Percentiles rank a stretch among this genome's conserved stretches.
Evolutionary conservation across 2,888 invertebrate species (phyloP).

Genomic region (Eristalinus sepulchralis): DNA sequence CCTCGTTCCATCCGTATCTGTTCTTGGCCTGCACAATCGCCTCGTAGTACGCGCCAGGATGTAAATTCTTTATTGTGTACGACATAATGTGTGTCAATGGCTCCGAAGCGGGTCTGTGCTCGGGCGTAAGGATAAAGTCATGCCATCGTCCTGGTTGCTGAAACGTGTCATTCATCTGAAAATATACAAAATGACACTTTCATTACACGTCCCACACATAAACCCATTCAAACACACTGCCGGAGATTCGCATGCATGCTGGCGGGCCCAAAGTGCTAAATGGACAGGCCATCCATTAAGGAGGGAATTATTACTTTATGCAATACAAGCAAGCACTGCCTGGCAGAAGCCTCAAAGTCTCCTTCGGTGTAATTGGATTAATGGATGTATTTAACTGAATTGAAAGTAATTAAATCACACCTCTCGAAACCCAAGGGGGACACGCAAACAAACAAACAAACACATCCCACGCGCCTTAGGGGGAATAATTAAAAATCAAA

Average conservation of each 20-base stretch:
- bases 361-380: constrained; percentile 22
- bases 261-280: background rate
- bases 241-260: background rate
- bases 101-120: constrained; percentile 80
- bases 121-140: constrained; percentile 82
- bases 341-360: background rate
- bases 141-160: constrained; percentile 88
- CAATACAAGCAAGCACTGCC: constrained; percentile 5
- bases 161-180: constrained; percentile 87
- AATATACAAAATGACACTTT: constrained; percentile 53
- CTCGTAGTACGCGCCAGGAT: constrained; percentile 87
- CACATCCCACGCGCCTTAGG: background rate
- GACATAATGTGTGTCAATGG: constrained; percentile 83
- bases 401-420: constrained; percentile 58
- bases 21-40: constrained; percentile 89
- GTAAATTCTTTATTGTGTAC: constrained; percentile 85
- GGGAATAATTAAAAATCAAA: constrained; percentile 6
- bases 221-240: background rate
- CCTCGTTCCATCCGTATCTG: constrained; percentile 88
- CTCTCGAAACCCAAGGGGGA: background rate
- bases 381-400: constrained; percentile 43
- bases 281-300: constrained; percentile 20
- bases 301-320: background rate
- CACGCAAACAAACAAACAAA: background rate
- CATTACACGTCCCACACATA: constrained; percentile 11